Conservation (phyloP, 2,797 vertebrate genomes). For the Lepidocolaptes lacrymiger region DNA sequence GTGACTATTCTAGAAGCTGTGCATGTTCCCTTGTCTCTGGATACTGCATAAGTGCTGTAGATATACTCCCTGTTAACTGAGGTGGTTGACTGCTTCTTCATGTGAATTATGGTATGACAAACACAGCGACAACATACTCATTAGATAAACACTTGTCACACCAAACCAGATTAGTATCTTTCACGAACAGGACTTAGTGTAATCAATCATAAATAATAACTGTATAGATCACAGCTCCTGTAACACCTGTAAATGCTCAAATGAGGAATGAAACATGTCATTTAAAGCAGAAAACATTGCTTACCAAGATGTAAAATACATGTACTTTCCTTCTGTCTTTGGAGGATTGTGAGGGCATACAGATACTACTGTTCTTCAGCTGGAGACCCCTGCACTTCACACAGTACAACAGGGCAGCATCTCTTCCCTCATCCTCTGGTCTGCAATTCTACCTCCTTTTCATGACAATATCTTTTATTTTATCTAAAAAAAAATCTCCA, state of each 20-base stretch:
- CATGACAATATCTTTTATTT: not conserved
- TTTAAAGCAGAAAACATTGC: not conserved
- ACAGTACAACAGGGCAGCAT: not conserved
- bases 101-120: not conserved
- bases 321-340: not conserved
- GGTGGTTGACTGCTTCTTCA: not conserved
- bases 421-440: not conserved
- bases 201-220: constrained; percentile 19
- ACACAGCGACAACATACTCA: not conserved
- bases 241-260: not conserved
- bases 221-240: not conserved
- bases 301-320: not conserved
- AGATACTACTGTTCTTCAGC: not conserved
- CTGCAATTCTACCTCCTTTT: not conserved
- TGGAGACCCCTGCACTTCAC: not conserved
- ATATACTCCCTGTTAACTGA: not conserved
- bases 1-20: not conserved
- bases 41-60: not conserved
- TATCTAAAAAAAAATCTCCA: not conserved
- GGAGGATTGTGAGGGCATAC: not conserved
- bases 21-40: not conserved
- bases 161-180: not conserved
- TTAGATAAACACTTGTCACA: not conserved
- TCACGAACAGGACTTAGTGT: not conserved
- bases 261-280: not conserved